Conservation (phyloP, 2,113 vertebrate species). For the Lophius piscatorius region DNA sequence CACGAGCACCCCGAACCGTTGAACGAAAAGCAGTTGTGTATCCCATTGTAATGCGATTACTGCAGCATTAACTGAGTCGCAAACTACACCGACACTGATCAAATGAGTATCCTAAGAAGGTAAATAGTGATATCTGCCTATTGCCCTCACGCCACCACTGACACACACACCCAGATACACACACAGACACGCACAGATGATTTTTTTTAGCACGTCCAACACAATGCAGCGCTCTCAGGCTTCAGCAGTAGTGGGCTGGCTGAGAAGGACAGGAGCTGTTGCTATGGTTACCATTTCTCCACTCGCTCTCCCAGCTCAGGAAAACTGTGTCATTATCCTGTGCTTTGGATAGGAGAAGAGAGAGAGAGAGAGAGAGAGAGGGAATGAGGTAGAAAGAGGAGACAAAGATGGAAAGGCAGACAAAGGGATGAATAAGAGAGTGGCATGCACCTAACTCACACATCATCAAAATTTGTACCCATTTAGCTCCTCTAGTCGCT, state of each 20-base stretch:
- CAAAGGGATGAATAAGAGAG: constrained; percentile 3
- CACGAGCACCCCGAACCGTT: constrained; percentile 32
- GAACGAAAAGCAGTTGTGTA: constrained; percentile 34
- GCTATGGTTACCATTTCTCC: constrained; percentile 81
- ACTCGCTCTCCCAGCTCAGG: constrained; percentile 76
- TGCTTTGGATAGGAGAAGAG: constrained; percentile 72
- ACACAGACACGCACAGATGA: constrained; percentile 28
- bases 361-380: constrained; percentile 54
- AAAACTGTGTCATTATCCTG: constrained; percentile 85
- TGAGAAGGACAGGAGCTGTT: constrained; percentile 82
- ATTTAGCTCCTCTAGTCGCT: constrained; percentile 41
- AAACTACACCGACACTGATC: constrained; percentile 40
- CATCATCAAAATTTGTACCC: constrained; percentile 65
- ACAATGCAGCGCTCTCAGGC: constrained; percentile 63
- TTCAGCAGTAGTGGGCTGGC: constrained; percentile 61
- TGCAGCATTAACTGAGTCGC: constrained; percentile 30
- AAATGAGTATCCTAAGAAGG: constrained; percentile 35
- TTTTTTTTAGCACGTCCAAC: constrained; percentile 65
- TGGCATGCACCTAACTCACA: constrained; percentile 36
- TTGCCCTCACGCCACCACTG: constrained; percentile 17
- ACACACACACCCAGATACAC: constrained; percentile 1
- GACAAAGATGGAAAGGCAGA: constrained; percentile 57
- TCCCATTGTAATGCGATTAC: constrained; percentile 39
- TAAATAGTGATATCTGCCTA: constrained; percentile 48
- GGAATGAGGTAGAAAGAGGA: constrained; percentile 47